phyloP scores from a whole-genome alignment of 2,888 invertebrate species.

The Drosophila acutilabella region DNA sequence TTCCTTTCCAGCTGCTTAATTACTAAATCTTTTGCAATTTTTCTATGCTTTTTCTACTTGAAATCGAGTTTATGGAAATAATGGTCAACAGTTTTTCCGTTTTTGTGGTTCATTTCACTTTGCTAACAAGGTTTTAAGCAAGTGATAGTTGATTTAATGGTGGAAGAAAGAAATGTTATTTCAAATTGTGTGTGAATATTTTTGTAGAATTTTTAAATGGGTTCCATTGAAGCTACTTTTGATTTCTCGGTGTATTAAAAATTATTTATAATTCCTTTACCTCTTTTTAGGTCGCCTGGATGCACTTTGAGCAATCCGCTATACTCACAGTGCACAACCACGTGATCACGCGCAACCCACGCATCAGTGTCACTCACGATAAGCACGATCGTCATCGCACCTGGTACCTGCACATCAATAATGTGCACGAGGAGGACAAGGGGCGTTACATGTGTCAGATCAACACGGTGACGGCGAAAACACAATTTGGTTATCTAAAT shows the following conservation, averaged over 20 bases:
- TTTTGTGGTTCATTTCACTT: conserved; percentile 1
- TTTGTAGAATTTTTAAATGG: too few relatives aligned
- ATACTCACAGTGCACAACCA: conserved; percentile 97
- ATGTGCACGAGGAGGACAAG: conserved; percentile 95
- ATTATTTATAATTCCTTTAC: neutral
- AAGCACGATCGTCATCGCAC: conserved; percentile 93
- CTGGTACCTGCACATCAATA: conserved; percentile 96
- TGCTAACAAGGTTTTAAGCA: neutral
- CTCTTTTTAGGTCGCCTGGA: conserved; percentile 94
- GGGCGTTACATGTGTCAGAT: conserved; percentile 98
- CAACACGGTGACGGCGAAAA: conserved; percentile 96
- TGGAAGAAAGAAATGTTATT: neutral
- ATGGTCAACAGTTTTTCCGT: neutral
- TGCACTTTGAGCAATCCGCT: conserved; percentile 97
- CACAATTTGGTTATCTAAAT: conserved; percentile 95
- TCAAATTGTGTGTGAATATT: neutral
- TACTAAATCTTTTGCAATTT: conserved; percentile 64
- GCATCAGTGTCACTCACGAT: conserved; percentile 96
- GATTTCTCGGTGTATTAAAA: too few relatives aligned
- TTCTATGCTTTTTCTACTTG: conserved; percentile 5
- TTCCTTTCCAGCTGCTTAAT: conserved; percentile 57
- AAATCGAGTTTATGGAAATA: neutral
- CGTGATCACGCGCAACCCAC: conserved; percentile 96
- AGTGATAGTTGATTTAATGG: neutral
- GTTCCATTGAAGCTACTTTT: too few relatives aligned